Percentiles rank a stretch among this genome's conserved stretches.
These are phyloP conservation scores for Acleris literana DNA, from an alignment of 2,888 invertebrate genomes.

Conservation along the genomic window DNA sequence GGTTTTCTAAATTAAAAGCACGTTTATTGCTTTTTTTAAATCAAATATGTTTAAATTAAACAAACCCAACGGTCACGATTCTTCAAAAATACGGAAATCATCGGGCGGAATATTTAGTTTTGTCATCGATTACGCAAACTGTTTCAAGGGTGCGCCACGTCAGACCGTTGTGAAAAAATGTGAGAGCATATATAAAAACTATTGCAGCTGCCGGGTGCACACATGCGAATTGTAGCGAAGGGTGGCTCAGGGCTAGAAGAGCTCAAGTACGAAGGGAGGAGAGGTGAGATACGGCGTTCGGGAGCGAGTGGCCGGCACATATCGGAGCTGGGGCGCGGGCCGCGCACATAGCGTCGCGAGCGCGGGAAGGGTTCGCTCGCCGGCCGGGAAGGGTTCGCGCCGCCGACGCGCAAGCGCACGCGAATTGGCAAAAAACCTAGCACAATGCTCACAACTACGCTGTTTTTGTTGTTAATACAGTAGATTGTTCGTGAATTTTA, in stretches of 20 bases:
- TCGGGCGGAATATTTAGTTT: constrained; percentile 84
- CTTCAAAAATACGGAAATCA: constrained; percentile 82
- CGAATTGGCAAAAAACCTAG: constrained; percentile 76
- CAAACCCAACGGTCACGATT: constrained; percentile 41
- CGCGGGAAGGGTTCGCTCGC: constrained; percentile 76
- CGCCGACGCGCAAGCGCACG: constrained; percentile 83
- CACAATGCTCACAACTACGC: constrained; percentile 77
- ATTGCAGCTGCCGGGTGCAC: constrained; percentile 81
- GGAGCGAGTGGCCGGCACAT: constrained; percentile 44
- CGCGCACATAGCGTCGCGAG: constrained; percentile 37
- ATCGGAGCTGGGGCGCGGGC: constrained; percentile 61
- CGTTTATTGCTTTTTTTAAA: not conserved
- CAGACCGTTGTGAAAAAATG: constrained; percentile 80
- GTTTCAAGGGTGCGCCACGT: constrained; percentile 81
- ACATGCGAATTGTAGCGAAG: constrained; percentile 80
- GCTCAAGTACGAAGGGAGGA: constrained; percentile 51
- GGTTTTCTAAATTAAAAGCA: too few relatives aligned
- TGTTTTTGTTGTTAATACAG: constrained; percentile 82
- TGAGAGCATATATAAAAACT: constrained; percentile 81
- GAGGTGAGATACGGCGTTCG: constrained; percentile 52
- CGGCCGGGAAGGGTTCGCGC: constrained; percentile 74
- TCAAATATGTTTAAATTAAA: not conserved
- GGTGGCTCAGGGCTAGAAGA: constrained; percentile 48
- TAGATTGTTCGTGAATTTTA: constrained; percentile 82
- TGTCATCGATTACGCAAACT: constrained; percentile 84